A percentile compares a stretch with the other conserved stretches of the same genome.
Conservation (phyloP, 2,888 invertebrate genomes). For the Calliphora vomitoria region DNA sequence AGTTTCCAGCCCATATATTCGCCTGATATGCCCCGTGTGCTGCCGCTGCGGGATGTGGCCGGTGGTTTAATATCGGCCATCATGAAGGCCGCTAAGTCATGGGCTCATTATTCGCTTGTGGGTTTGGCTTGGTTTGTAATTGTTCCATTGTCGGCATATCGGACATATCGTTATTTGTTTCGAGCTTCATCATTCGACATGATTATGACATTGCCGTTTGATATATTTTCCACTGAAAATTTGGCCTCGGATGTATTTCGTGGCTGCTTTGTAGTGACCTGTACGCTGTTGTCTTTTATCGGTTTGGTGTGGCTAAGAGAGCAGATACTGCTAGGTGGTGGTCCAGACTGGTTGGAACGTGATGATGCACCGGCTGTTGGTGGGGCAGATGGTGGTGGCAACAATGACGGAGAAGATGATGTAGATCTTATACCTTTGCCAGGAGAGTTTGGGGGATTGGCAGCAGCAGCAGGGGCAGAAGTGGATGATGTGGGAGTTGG, state of each 20-base stretch:
- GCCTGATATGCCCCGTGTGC: conserved; percentile 99
- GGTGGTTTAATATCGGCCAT: conserved; percentile 95
- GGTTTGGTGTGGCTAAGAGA: conserved; percentile 98
- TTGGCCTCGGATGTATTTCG: conserved; percentile 97
- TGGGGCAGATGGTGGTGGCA: conserved; percentile 77
- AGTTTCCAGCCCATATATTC: conserved; percentile 99
- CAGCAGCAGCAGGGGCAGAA: conserved; percentile 84
- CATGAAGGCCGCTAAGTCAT: conserved; percentile 96
- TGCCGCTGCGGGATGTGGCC: conserved; percentile 96
- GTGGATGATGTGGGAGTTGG: conserved; percentile 67
- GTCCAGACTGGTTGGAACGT: conserved; percentile 96
- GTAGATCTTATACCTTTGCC: conserved; percentile 73
- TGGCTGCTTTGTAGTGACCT: conserved; percentile 98
- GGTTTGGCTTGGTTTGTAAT: conserved; percentile 98
- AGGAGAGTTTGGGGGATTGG: conserved; percentile 75
- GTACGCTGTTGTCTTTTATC: conserved; percentile 97
- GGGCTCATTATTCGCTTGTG: conserved; percentile 98
- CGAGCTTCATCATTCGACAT: conserved; percentile 93
- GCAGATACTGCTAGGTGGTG: conserved; percentile 98
- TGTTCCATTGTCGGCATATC: conserved; percentile 97
- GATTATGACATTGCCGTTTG: conserved; percentile 94
- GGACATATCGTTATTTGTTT: conserved; percentile 97
- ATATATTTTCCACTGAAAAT: conserved; percentile 97
- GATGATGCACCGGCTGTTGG: conserved; percentile 86
- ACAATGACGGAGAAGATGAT: conserved; percentile 81